These are phyloP conservation scores for Rotaria magnacalcarata DNA, from an alignment of 2,888 invertebrate species.

Conservation along the genomic window DNA sequence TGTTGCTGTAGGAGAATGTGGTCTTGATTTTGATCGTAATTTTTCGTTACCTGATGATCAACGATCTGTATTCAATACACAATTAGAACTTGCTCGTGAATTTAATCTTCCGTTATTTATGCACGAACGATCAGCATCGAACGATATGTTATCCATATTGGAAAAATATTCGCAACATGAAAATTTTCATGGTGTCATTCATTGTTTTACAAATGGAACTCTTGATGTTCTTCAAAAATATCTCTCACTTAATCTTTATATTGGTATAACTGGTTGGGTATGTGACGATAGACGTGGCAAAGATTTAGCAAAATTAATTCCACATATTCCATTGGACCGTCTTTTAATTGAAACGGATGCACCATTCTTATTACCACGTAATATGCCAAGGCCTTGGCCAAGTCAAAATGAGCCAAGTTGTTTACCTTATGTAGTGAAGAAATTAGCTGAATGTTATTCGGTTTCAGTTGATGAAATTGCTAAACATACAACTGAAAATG, in stretches of 20 bases:
- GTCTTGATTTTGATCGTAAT: constrained; percentile 29
- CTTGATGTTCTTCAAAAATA: neutral
- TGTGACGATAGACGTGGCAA: constrained; percentile 19
- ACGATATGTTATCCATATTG: neutral
- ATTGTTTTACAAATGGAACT: constrained; percentile 7
- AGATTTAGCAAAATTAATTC: constrained; percentile 26
- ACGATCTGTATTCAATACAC: neutral
- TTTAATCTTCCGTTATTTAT: constrained; percentile 30
- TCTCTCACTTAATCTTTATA: neutral
- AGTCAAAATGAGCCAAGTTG: neutral
- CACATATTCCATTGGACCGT: neutral
- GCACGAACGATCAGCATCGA: neutral
- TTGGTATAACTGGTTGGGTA: constrained; percentile 32
- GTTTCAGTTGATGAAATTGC: neutral
- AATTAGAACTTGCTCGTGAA: constrained; percentile 9
- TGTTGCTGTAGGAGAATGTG: constrained; percentile 30
- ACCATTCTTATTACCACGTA: constrained; percentile 4
- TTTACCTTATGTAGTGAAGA: neutral
- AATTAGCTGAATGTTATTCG: constrained; percentile 17
- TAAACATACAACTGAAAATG: constrained; percentile 12
- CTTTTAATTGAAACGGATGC: constrained; percentile 25
- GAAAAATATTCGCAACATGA: neutral
- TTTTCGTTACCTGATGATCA: neutral
- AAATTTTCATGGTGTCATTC: constrained; percentile 30
- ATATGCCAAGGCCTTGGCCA: constrained; percentile 21